Percentiles rank a stretch among this genome's conserved stretches.
Conservation (phyloP, 2,113 vertebrate genomes). For the Bombycilla garrulus region DNA sequence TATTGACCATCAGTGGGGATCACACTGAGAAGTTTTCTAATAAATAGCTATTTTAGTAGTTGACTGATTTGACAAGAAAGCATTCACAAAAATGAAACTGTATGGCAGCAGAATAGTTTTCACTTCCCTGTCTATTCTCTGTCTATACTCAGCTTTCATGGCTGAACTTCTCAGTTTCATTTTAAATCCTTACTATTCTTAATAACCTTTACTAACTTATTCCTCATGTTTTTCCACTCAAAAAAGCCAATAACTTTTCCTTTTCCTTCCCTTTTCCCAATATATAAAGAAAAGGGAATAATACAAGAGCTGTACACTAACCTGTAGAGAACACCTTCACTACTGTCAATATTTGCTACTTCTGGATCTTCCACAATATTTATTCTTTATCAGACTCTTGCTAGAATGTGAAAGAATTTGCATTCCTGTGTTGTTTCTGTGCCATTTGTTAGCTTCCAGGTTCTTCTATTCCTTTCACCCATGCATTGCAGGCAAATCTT, state of each 20-base stretch:
- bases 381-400: neutral
- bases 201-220: neutral
- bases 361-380: neutral
- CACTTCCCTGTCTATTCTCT: neutral
- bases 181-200: neutral
- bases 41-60: neutral
- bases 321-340: neutral
- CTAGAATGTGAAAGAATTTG: neutral
- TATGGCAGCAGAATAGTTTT: neutral
- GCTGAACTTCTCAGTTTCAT: constrained; percentile 5
- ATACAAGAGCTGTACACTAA: neutral
- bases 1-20: neutral
- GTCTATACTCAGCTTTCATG: neutral
- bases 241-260: neutral
- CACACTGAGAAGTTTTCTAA: neutral
- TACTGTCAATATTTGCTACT: neutral
- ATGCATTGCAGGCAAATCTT: neutral
- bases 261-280: neutral
- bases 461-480: neutral
- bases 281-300: neutral
- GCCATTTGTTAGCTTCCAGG: neutral
- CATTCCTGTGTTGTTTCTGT: neutral
- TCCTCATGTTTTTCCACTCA: neutral
- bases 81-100: neutral
- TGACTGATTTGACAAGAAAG: neutral